A percentile compares a stretch with the other conserved stretches of the same genome.
Conservation (phyloP, 2,113 vertebrate genomes). For the Brachyistius frenatus region DNA sequence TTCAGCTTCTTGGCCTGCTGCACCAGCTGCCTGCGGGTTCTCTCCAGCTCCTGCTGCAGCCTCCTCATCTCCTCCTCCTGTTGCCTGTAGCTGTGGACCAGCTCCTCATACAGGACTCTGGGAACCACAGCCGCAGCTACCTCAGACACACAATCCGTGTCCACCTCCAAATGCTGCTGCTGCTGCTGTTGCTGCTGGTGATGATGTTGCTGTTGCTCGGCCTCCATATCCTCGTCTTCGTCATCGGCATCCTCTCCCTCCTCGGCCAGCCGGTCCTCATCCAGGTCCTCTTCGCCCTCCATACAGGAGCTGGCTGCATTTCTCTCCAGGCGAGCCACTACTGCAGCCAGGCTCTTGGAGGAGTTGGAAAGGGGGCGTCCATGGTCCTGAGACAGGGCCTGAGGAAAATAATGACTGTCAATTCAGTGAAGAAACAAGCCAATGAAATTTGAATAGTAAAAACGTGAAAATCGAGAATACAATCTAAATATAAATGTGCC, state of each 20-base stretch:
- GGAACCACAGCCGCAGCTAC: constrained; percentile 90
- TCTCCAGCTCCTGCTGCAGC: constrained; percentile 97
- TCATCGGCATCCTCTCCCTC: constrained; percentile 82
- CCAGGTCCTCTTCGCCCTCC: constrained; percentile 85
- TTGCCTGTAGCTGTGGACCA: constrained; percentile 97
- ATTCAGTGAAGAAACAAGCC: background rate
- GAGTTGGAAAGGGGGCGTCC: constrained; percentile 83
- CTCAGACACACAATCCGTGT: constrained; percentile 75
- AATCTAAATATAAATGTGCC: background rate
- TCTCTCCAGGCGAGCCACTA: constrained; percentile 93
- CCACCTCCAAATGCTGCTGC: constrained; percentile 75
- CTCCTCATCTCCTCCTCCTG: constrained; percentile 98
- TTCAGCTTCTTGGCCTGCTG: constrained; percentile 99
- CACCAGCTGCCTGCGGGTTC: constrained; percentile 95
- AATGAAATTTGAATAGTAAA: background rate
- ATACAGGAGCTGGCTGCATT: constrained; percentile 85
- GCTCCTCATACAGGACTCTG: constrained; percentile 94
- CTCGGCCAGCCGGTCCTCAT: constrained; percentile 81
- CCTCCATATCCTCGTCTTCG: constrained; percentile 80
- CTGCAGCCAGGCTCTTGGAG: constrained; percentile 94
- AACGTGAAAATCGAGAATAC: background rate
- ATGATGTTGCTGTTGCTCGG: constrained; percentile 75
- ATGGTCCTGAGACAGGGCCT: constrained; percentile 81
- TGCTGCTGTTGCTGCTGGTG: constrained; percentile 69
- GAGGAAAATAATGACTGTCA: constrained; percentile 25